Conservation (phyloP, 2,888 invertebrate genomes). For the Aporophyla lueneburgensis region DNA sequence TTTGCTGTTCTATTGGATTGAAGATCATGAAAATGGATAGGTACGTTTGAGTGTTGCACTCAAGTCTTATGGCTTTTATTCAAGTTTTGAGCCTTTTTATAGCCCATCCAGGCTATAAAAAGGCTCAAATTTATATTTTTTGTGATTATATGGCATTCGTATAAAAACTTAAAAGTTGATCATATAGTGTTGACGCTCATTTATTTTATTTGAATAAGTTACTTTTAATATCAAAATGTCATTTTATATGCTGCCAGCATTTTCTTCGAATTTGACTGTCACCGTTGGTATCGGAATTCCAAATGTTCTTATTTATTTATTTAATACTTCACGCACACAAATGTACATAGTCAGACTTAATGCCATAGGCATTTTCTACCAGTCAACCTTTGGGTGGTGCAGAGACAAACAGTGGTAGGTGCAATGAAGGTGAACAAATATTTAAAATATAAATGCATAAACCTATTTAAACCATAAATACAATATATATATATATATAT, state of each 20-base stretch:
- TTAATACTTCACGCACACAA: too few relatives aligned
- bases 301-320: background rate
- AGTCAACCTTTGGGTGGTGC: too few relatives aligned
- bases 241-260: background rate
- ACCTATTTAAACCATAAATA: too few relatives aligned
- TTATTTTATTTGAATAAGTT: background rate
- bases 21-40: constrained; percentile 43
- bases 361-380: too few relatives aligned
- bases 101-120: too few relatives aligned
- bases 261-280: background rate
- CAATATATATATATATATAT: too few relatives aligned
- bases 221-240: too few relatives aligned
- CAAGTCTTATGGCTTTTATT: background rate
- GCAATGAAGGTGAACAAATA: too few relatives aligned
- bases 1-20: constrained; percentile 48
- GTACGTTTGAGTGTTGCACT: constrained; percentile 22
- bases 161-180: background rate
- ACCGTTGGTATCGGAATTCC: background rate
- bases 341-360: too few relatives aligned
- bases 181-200: background rate
- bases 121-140: background rate
- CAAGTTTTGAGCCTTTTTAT: background rate
- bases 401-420: too few relatives aligned
- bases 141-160: background rate
- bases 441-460: too few relatives aligned